phyloP scores from a whole-genome alignment of 1,140 invertebrate species.

The Melitaea cinxia region DNA sequence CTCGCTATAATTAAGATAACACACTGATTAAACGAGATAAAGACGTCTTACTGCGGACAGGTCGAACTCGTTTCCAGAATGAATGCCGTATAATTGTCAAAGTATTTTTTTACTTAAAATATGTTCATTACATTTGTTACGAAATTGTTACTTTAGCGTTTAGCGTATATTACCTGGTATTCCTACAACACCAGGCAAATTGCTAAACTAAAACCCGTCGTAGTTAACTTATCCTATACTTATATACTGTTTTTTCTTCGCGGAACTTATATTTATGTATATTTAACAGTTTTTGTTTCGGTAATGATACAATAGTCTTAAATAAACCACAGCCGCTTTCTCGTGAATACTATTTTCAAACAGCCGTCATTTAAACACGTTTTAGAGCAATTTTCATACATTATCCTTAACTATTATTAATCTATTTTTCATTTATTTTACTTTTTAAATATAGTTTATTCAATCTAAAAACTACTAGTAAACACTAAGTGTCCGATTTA shows the following conservation, averaged over 20 bases:
- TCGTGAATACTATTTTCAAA: constrained; percentile 21
- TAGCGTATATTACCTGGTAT: constrained; percentile 9
- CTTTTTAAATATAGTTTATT: constrained; percentile 25
- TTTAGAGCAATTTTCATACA: constrained; percentile 12
- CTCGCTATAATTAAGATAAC: constrained; percentile 24
- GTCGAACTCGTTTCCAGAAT: constrained; percentile 8
- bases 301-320: constrained; percentile 15
- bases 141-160: constrained; percentile 25
- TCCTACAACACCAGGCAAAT: constrained; percentile 23
- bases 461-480: constrained; percentile 5
- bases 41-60: constrained; percentile 16
- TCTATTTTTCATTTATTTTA: background rate
- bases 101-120: background rate
- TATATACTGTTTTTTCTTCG: constrained; percentile 15
- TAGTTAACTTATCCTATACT: constrained; percentile 13
- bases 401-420: constrained; percentile 8
- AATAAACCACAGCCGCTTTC: constrained; percentile 14
- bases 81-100: background rate
- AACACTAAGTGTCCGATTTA: constrained; percentile 25
- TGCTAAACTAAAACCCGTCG: constrained; percentile 26
- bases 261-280: constrained; percentile 21
- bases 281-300: constrained; percentile 13
- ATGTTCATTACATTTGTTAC: constrained; percentile 20
- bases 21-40: constrained; percentile 12
- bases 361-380: constrained; percentile 1